Evolutionary conservation across 2,113 vertebrate species (phyloP).

Genomic region (Nycticebus coucang): DNA sequence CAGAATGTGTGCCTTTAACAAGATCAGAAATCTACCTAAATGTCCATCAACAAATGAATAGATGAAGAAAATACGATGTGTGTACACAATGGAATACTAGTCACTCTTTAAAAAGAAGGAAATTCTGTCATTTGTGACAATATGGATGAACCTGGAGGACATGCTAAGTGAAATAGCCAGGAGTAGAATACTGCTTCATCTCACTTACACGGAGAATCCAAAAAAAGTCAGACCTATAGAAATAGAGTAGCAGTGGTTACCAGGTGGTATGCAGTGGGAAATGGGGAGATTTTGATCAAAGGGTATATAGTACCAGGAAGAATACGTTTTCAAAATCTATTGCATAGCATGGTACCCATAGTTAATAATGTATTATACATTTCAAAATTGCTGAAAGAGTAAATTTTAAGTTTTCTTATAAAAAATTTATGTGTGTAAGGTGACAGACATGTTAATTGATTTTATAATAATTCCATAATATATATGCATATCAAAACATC

Average conservation of each 20-base stretch:
- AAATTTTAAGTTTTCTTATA: neutral
- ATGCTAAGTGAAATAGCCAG: neutral
- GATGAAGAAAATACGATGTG: neutral
- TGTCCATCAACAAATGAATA: neutral
- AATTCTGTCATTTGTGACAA: neutral
- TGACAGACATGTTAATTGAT: neutral
- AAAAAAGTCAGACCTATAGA: neutral
- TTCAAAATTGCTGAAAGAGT: neutral
- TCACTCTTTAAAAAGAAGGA: neutral
- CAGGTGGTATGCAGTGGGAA: neutral
- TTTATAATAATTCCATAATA: neutral
- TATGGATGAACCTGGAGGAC: neutral
- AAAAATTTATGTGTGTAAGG: neutral
- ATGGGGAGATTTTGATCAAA: neutral
- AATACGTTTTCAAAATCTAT: neutral
- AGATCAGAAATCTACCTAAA: neutral
- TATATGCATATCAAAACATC: neutral
- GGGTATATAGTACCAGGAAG: neutral
- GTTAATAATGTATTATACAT: neutral
- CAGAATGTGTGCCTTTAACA: neutral
- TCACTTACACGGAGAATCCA: neutral
- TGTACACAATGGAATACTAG: neutral
- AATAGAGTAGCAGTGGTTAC: neutral
- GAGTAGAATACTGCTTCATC: neutral
- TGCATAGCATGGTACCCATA: neutral